Evolutionary conservation across 2,797 vertebrate genomes (phyloP), one percentile per base, ranked within the genome.

Genomic region (Hydrocynus forskahlii): DNA sequence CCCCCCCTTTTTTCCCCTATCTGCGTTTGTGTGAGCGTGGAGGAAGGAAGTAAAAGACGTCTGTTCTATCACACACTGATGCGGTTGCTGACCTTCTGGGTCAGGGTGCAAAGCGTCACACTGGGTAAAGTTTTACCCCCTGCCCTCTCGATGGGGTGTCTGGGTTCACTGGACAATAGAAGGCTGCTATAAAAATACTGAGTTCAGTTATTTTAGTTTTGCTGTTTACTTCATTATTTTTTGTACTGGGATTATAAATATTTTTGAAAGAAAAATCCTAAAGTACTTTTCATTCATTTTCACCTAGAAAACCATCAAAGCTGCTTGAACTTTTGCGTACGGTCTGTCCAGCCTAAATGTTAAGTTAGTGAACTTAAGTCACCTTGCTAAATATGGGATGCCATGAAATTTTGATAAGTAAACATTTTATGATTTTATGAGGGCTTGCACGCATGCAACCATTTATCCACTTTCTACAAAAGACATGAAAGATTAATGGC

Each of bases 21-120:
- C 16, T 48, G 4, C 38, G 19, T 43, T 40, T 59, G 75, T 35
- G n/a, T 63, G 64, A 38, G 55, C 25, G 16, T 60, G 8, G 14
- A 79, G 78, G 72, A 76, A 80, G 82, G 64, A 63, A 76, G 38
- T 48, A 9, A 59, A 23, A 21, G 35, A 64, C 45, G 68, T 72
- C 80, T 82, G 80, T 72, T 82, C 50, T 2, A 21, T 77, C 59
- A 71, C 64, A 50, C 43, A 64, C 76, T 72, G 75, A 77, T 40
- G 29, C 19, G 23, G 59, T 19, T 38, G 29, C 29, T 66, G 63
- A 66, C 63, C 63, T 7, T 19, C 29, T 35, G 8, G 23, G 12
- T 8, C 43, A 7, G 12, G 17, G 60, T 29, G 5, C 29, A 6
- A 17, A n/a, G 55, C n/a, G n/a, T 4, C n/a, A 5, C 0, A 60